Base-by-base conservation (phyloP, 1,140 invertebrate species). In the Euwallacea similis region DNA sequence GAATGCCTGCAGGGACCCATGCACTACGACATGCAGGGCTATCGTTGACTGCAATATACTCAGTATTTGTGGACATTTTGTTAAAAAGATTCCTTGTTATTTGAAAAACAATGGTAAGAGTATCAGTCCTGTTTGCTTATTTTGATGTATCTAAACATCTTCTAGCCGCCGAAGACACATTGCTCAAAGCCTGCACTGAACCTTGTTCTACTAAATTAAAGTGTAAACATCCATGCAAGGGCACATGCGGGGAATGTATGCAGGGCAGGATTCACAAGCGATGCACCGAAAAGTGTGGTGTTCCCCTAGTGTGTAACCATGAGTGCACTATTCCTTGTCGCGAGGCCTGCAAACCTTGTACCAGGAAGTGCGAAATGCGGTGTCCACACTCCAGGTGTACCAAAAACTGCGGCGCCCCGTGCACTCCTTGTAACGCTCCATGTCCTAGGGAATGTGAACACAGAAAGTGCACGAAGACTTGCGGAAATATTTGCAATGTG, bases 251-350 rank as follows among this genome's bases (percentile, higher is more conserved):
- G 6, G 47, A 75, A 47, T 91, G 90, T 76, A 78, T 75, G 7
- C 85, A 86, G 76, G 87, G 88, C 15, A 82, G 88, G 15, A 79
- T 92, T 60, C 90, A 92, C 79, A 74, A 59, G 67, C 79, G 77
- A 53, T 93, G 91, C 81, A 73, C 76, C 44, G 82, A 88, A 72
- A 80, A 83, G 21, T 92, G 90, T 80, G 82, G 85, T 44, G 80
- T 83, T 59, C 73, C 74, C 8, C 82, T 86, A 47, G 87, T 91
- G 64, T 92, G 91, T 81, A 86, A 86, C 53, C 90, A 92, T 77
- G 76, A 79, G 84, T 92, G 91, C 77, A 79, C 83, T 42, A 84
- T 84, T 43, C 85, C 86, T 0, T 90, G 88, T 73, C 83, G 85
- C 55, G 78, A 84, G 64, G 75, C 81, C 11, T 91, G 90, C 72